Evolutionary conservation across 2,113 vertebrate genomes (phyloP), one percentile per base, ranked within the genome.

Genomic region (Prunella fulvescens): DNA sequence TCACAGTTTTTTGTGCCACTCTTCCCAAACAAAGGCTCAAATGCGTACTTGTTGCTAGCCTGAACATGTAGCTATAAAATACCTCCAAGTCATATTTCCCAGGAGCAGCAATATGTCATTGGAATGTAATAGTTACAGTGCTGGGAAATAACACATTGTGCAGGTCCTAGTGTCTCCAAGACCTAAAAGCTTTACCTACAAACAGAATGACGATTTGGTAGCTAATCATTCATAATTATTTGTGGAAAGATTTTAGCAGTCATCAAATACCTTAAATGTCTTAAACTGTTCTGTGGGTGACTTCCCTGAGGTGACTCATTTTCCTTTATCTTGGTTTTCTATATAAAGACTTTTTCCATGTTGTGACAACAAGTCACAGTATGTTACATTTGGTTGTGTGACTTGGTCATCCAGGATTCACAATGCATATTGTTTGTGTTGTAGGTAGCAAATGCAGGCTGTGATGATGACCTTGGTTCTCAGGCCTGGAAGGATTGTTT

Each of bases 381-480:
- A 25, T 58, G 10, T 42, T 71, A 48, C 24, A 73, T 77, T 14
- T 51, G 28, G 2, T 35, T 79, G 12, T 45, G 8, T 37, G 37
- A 53, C 50, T 79, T 8, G 5, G 31, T 86, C 61, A 73, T 58
- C 20, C 53, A 73, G 13, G 23, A 56, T 83, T 80, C 71, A 50
- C 0, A 0, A 74, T 57, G 5, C 0, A 0, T 60, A 12, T 37
- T 74, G 2, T 64, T 48, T 73, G 5, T 40, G 8, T 35, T 40
- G 11, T 40, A 70, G 24, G 24, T 64, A 83, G 22, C 4, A 82
- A 65, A 83, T 26, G 7, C 9, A 77, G 37, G 5, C 7, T 64
- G 23, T 51, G 37, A 42, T 51, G 58, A 28, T 28, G 19, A 42
- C 39, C 60, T 22, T 35, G 19, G 37, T 64, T 53, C 31, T 64